Base-by-base conservation (phyloP, 2,888 invertebrate species). In the Griposia aprilina region DNA sequence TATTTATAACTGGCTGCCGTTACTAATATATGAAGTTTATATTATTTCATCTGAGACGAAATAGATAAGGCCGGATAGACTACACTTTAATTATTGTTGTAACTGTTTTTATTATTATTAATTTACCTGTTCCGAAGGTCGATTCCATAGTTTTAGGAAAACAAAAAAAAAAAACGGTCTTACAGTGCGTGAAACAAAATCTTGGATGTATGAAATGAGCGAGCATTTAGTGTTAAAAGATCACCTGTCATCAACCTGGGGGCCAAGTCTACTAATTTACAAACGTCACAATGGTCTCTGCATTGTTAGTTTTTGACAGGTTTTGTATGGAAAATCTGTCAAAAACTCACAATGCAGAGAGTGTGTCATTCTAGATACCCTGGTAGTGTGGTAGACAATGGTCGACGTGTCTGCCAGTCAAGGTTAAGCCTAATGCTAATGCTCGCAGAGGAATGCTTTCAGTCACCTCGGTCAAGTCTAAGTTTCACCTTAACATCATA, bases 21-120 rank as follows among this genome's bases (percentile, higher is more conserved):
- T 86, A 87, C 84, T 87, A 86, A 87, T 88, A 86, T 87, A 86
- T 87, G 76, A 86, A 80, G 80, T 84, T 87, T 86, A 82, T 86
- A 83, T 80, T 81, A 79, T 81, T 84, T 79, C 82, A 84, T 74
- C 79, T 75, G 52, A 79, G 73, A 71, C 73, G 60, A 80, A 70
- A 78, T 72, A 78, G 76, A 85, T 80, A 62, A 77, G 73, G 69
- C 74, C 80, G 74, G 73, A 75, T 86, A 80, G 75, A 84, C 83
- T 82, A 76, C 59, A 74, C 48, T 76, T 81, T 76, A 78, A 76
- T 82, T 81, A 72, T 69, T 74, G 76, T 60, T 66, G 72, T 74
- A 72, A 82, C 74, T 80, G 75, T 86, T 84, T 67, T 57, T 66
- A 60, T 66, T 60, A 57, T 71, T 68, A 60, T 73, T 71, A 17